A percentile compares a stretch with the other conserved stretches of the same genome.
Evolutionary conservation across 2,888 invertebrate species (phyloP).

Genomic region (Luffia ferchaultella): DNA sequence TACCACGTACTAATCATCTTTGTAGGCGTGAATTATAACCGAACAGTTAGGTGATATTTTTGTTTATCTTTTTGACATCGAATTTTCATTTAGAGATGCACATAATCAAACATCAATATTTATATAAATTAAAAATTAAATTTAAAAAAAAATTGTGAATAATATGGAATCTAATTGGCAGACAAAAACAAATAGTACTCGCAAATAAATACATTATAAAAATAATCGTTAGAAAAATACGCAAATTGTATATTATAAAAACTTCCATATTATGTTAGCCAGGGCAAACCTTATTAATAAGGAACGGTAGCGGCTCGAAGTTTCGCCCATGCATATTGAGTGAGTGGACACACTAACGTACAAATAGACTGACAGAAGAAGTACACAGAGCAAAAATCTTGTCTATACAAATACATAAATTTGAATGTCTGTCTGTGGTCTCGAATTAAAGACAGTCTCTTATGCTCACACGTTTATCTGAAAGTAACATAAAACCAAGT

Average conservation of each 20-base stretch:
- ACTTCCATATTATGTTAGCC: slow-evolving; percentile 22
- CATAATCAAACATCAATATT: not conserved
- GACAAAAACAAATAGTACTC: not conserved
- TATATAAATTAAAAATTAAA: not conserved
- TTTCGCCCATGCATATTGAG: slow-evolving; percentile 8
- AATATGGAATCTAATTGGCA: not conserved
- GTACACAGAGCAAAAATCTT: too few relatives aligned
- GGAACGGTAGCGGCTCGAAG: slow-evolving; percentile 40
- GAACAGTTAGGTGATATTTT: too few relatives aligned
- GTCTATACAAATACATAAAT: too few relatives aligned
- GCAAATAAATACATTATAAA: not conserved
- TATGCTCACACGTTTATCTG: not conserved
- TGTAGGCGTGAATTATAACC: too few relatives aligned
- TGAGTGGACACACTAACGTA: not conserved
- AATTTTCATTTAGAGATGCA: not conserved
- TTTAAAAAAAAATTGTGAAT: not conserved
- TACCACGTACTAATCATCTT: too few relatives aligned
- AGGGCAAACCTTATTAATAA: slow-evolving; percentile 56
- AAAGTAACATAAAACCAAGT: not conserved
- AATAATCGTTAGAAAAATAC: not conserved
- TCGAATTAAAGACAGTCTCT: not conserved
- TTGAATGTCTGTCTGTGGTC: too few relatives aligned
- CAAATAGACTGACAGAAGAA: not conserved
- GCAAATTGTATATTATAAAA: slow-evolving; percentile 5
- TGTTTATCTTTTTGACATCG: too few relatives aligned